Evolutionary conservation across 2,113 vertebrate species (phyloP), one percentile per base, ranked within the genome.

Genomic region (Epinephelus moara): DNA sequence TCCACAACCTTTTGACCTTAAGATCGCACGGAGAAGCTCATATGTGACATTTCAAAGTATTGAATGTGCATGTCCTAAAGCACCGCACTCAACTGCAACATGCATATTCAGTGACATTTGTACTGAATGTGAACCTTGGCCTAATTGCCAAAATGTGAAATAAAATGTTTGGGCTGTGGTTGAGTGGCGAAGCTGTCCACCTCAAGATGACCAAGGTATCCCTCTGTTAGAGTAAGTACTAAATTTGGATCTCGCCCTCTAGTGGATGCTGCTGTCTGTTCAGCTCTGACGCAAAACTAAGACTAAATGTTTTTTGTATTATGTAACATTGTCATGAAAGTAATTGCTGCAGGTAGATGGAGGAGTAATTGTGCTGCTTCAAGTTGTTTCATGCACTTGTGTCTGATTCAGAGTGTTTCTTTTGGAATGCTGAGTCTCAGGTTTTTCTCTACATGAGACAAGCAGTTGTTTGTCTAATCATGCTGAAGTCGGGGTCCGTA

Each of bases 381-480:
- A 67, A 70, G 70, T 19, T 73, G 21, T 33, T 23, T n/a, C 68
- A 19, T 71, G 72, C 42, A 49, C 25, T 17, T 50, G 53, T 63
- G n/a, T 66, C 56, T 61, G 49, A 78, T n/a, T 49, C 18, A 6
- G 30, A 30, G 1, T 11, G 25, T 77, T 63, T 53, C 3, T 42
- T 15, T 6, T 1, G 27, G 6, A 72, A 64, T 62, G 57, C 84
- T 61, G 71, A 81, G 19, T 63, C 17, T 76, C 45, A 21, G 27
- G 50, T 57, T 70, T 72, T 57, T 8, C 25, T 13, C 3, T 13
- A 64, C 3, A 1, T 50, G 56, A 83, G 49, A 71, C 13, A 33
- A 70, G 30, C 30, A 60, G 59, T 33, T 15, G 45, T 76, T 75
- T 77, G 55, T 89, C 60, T 74, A 37, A 70, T 79, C 50, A 40